A percentile compares a stretch with the other conserved stretches of the same genome.
These are phyloP conservation scores for Sarcophaga subvicina DNA, from an alignment of 2,888 invertebrate species.

Conservation along the genomic window DNA sequence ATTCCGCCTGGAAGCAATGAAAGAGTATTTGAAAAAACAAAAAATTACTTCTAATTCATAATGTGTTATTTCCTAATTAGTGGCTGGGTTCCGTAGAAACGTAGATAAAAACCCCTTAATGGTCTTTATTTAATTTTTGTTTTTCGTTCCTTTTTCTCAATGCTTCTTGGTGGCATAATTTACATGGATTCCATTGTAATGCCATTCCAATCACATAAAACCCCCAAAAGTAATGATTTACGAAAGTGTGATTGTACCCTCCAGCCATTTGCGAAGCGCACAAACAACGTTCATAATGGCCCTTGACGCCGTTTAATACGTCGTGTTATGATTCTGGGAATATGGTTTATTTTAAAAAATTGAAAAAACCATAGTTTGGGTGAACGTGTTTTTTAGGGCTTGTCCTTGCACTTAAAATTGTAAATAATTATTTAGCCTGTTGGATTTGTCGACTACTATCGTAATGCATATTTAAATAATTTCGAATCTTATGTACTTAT, in stretches of 20 bases:
- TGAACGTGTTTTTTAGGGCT: too few species aligned
- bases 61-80: constrained; percentile 66
- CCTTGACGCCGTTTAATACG: too few species aligned
- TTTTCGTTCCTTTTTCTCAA: neutral
- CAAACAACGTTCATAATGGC: too few species aligned
- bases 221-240: too few species aligned
- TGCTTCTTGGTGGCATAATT: constrained; percentile 31
- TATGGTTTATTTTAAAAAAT: too few species aligned
- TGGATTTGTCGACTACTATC: constrained; percentile 24
- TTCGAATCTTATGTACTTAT: neutral
- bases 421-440: constrained; percentile 19
- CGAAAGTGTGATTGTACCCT: too few species aligned
- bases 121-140: constrained; percentile 14
- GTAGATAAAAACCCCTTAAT: constrained; percentile 59
- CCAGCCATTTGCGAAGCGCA: too few species aligned
- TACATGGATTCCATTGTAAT: neutral
- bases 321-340: too few species aligned
- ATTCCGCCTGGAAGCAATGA: constrained; percentile 38
- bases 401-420: neutral
- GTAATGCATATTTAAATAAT: constrained; percentile 15
- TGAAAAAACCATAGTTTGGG: too few species aligned
- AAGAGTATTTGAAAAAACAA: constrained; percentile 38
- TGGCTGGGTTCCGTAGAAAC: constrained; percentile 51
- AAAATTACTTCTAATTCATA: constrained; percentile 54
- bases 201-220: too few species aligned